Conservation (phyloP, 2,113 vertebrate genomes). For the Spilogale gracilis region DNA sequence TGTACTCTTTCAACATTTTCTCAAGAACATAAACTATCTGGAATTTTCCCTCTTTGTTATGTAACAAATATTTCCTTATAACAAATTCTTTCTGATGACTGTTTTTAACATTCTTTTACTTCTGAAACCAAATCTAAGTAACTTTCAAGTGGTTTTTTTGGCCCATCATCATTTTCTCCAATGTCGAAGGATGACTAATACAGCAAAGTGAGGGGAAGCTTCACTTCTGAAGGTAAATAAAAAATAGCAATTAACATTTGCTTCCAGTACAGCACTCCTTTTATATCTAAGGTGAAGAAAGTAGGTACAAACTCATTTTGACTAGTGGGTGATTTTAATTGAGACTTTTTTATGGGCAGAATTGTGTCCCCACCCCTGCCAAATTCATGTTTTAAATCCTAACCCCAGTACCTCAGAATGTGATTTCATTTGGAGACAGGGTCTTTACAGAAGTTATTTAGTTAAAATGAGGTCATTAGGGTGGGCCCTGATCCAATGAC, state of each 20-base stretch:
- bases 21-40: conserved; percentile 61
- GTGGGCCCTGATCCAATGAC: not conserved
- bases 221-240: conserved; percentile 49
- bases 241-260: conserved; percentile 16
- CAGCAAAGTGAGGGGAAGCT: not conserved
- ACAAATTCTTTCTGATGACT: conserved; percentile 59
- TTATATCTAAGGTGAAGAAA: conserved; percentile 40
- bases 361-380: not conserved
- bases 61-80: conserved; percentile 57
- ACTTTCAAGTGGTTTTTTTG: conserved; percentile 37
- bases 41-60: conserved; percentile 52
- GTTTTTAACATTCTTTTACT: conserved; percentile 58
- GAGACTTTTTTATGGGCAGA: not conserved
- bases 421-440: not conserved
- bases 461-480: conserved; percentile 25
- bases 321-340: conserved; percentile 22
- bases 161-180: conserved; percentile 41
- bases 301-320: conserved; percentile 25
- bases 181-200: conserved; percentile 48
- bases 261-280: conserved; percentile 10
- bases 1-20: conserved; percentile 52
- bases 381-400: conserved; percentile 15
- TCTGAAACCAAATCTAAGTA: conserved; percentile 51
- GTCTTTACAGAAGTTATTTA: conserved; percentile 33
- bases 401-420: not conserved